Evolutionary conservation across 2,113 vertebrate species (phyloP).

Genomic region (Mesembrinibis cayennensis): DNA sequence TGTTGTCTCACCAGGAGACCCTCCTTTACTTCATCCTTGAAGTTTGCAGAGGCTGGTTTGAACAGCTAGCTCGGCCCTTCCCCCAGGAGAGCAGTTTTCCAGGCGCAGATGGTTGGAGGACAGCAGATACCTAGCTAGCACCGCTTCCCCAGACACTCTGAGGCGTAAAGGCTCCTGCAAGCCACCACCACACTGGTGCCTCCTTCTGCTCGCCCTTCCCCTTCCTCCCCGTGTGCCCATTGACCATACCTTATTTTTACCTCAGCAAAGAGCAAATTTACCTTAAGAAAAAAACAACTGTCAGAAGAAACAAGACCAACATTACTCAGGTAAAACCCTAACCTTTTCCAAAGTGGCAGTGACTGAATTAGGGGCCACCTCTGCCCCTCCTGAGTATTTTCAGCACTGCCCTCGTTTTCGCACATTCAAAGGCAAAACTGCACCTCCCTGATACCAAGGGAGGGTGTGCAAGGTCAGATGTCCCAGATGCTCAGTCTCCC

Average conservation of each 20-base stretch:
- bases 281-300: neutral
- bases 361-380: neutral
- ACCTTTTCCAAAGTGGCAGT: neutral
- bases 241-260: neutral
- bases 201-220: neutral
- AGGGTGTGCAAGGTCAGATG: neutral
- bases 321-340: neutral
- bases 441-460: neutral
- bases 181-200: neutral
- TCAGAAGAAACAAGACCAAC: neutral
- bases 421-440: neutral
- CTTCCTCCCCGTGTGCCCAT: rapidly evolving
- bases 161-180: neutral
- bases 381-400: neutral
- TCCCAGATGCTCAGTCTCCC: neutral
- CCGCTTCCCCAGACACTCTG: neutral
- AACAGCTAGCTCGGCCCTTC: neutral
- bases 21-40: neutral
- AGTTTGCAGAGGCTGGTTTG: neutral
- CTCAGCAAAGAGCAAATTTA: neutral
- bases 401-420: neutral
- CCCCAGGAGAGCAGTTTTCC: neutral
- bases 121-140: neutral
- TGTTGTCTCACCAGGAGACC: neutral
- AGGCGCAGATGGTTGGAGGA: neutral